Evolutionary conservation across 35 echinoderm and acorn worm genomes (phyloP).

Genomic region (Lytechinus pictus): DNA sequence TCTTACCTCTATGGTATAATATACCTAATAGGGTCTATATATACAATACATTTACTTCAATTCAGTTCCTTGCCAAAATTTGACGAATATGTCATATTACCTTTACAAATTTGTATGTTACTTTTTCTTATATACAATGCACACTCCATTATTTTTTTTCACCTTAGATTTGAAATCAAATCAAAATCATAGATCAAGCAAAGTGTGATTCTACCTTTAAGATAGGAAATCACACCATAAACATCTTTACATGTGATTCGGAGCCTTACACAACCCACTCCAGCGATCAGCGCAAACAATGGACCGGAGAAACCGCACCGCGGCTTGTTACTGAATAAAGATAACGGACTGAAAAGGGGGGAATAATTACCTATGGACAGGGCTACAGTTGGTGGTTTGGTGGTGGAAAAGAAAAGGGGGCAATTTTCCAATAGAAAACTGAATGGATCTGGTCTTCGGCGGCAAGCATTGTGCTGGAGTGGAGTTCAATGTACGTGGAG

Average conservation of each 20-base stretch:
- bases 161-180: too few species aligned
- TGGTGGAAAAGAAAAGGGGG: conserved; percentile 23
- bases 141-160: too few species aligned
- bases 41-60: too few species aligned
- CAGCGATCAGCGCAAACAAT: conserved; percentile 8
- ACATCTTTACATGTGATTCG: not conserved
- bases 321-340: conserved; percentile 1
- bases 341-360: not conserved
- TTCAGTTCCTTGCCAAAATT: too few species aligned
- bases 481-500: conserved; percentile 9
- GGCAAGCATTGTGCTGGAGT: not conserved
- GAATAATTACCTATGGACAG: not conserved
- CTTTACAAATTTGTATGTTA: too few species aligned
- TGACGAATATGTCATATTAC: too few species aligned
- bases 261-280: not conserved
- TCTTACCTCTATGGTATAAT: too few species aligned
- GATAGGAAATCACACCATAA: conserved; percentile 35
- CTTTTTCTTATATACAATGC: too few species aligned
- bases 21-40: too few species aligned
- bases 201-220: not conserved
- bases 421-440: conserved; percentile 24
- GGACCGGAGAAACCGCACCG: not conserved
- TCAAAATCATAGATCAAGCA: not conserved
- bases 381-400: not conserved
- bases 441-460: conserved; percentile 12